Evolutionary conservation across 2,888 invertebrate species (phyloP), one percentile per base, ranked within the genome.

Genomic region (Drosophila monieri): DNA sequence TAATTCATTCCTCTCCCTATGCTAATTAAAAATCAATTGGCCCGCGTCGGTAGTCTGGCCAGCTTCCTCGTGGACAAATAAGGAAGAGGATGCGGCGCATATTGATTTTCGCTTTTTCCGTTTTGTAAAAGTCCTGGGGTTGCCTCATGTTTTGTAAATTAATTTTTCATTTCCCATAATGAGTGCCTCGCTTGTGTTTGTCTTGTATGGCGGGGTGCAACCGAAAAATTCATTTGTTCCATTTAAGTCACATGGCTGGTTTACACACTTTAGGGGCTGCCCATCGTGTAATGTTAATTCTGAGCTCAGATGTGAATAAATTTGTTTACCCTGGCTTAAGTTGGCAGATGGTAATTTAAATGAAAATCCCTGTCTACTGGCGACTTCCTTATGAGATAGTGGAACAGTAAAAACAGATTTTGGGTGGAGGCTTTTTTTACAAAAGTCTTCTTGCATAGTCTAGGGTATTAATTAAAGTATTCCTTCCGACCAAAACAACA

Each of bases 21-120:
- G 37, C 77, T 76, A 71, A 78, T 78, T 76, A 78, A 78, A 73
- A 59, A 51, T n/a, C 60, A 65, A 76, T 81, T 81, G 71, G 69
- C 73, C 66, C 64, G 14, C 27, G 21, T 27, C 27, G 27, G 35
- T n/a, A 6, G 35, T 1, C 32, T 10, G 12, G 23, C 47, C 46
- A 32, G 23, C 48, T 15, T 56, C 27, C 52, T 27, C n/a, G 1
- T 18, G 41, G 9, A n/a, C 30, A 58, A 55, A 30, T 35, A n/a
- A 14, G 10, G 8, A 15, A 15, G 18, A 10, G 15, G n/a, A 15
- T 6, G 18, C 6, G 23, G 6, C 3, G 12, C 18, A 27, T 15
- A 79, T 79, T 46, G 80, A 77, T 64, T 69, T 74, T 74, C 37
- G 55, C 14, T 35, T 35, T 35, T 35, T 35, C 35, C 35, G 35